Percentiles rank a stretch among this genome's conserved stretches.
phyloP scores from a whole-genome alignment of 2,797 vertebrate genomes.

The Muscicapa comitata region DNA sequence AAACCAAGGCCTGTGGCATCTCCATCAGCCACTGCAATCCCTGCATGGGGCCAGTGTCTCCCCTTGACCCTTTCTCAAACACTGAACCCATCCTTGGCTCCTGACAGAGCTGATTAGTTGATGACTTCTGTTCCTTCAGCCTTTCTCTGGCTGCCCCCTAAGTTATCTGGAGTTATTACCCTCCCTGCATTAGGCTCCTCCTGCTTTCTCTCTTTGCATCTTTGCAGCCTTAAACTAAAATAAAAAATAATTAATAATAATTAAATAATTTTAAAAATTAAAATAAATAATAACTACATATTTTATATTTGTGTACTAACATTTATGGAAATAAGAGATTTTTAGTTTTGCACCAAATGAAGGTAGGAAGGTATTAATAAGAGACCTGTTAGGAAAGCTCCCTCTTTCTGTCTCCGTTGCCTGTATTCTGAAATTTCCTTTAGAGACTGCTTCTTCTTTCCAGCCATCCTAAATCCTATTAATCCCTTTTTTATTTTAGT shows the following conservation, averaged over 20 bases:
- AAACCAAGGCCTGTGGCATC: background rate
- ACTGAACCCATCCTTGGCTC: background rate
- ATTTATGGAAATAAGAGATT: background rate
- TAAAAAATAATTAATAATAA: no score
- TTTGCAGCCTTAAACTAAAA: background rate
- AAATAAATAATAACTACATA: fast-evolving
- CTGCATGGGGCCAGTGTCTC: fast-evolving
- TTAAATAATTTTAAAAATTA: no score
- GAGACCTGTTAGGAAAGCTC: background rate
- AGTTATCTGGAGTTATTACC: background rate
- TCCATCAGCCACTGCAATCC: fast-evolving
- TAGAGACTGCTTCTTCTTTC: background rate
- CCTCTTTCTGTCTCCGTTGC: background rate
- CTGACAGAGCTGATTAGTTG: background rate
- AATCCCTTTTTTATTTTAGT: background rate
- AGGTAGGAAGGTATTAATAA: background rate
- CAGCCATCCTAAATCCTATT: background rate
- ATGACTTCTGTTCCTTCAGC: background rate
- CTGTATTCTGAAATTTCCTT: background rate
- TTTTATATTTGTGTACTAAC: background rate
- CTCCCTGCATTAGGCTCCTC: background rate
- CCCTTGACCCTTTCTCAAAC: background rate
- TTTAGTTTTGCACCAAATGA: background rate
- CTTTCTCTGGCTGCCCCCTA: background rate
- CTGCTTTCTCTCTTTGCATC: background rate